These are phyloP conservation scores for Brevipalpus yothersi DNA, from an alignment of 1,140 invertebrate species.

Conservation along the genomic window DNA sequence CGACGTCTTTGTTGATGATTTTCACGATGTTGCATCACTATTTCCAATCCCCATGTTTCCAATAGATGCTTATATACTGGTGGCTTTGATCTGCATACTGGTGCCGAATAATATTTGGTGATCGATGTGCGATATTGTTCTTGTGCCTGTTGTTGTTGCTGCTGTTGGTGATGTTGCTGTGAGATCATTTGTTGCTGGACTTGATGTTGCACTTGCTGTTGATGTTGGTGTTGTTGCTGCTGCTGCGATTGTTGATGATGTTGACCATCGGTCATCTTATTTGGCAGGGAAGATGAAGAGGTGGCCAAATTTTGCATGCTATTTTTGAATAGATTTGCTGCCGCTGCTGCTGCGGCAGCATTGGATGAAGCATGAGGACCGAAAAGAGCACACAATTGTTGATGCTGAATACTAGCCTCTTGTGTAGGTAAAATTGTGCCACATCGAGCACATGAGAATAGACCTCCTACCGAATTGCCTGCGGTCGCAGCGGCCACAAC, in stretches of 20 bases:
- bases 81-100: slow-evolving; percentile 10
- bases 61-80: slow-evolving; percentile 52
- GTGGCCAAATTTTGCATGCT: neutral
- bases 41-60: slow-evolving; percentile 77
- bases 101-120: slow-evolving; percentile 4
- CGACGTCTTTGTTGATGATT: slow-evolving; percentile 37
- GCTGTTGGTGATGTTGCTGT: neutral
- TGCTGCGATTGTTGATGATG: neutral
- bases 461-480: neutral
- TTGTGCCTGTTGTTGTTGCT: slow-evolving; percentile 12
- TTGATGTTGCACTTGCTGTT: slow-evolving; percentile 10
- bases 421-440: slow-evolving; percentile 45
- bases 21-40: slow-evolving; percentile 89
- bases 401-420: slow-evolving; percentile 54
- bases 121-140: slow-evolving; percentile 5
- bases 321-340: slow-evolving; percentile 11
- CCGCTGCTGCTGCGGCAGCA: slow-evolving; percentile 8
- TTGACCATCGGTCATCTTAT: neutral
- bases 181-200: slow-evolving; percentile 7
- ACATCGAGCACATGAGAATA: slow-evolving; percentile 37
- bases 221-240: slow-evolving; percentile 16
- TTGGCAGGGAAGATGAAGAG: too few relatives aligned
- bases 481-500: neutral
- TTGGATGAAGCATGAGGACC: slow-evolving; percentile 18
- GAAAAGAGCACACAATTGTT: slow-evolving; percentile 52